phyloP scores from a whole-genome alignment of 1,140 invertebrate species.

The Cyrtorhinus lividipennis region DNA sequence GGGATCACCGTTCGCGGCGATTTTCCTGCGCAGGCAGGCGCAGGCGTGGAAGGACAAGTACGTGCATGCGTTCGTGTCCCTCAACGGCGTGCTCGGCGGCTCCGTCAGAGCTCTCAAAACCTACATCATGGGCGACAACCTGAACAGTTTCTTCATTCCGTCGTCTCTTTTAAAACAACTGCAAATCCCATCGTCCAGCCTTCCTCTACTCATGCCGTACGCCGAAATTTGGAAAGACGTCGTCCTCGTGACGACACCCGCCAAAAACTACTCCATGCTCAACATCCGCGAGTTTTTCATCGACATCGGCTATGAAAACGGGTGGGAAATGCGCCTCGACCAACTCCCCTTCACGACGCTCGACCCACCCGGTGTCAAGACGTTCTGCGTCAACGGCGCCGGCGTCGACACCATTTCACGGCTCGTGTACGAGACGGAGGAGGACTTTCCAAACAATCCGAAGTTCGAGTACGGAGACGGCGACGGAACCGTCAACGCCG shows the following conservation, averaged over 20 bases:
- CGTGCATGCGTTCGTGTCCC: conserved; percentile 60
- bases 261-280: conserved; percentile 69
- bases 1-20: conserved; percentile 76
- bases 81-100: conserved; percentile 90
- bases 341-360: conserved; percentile 59
- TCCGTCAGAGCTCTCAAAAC: conserved; percentile 89
- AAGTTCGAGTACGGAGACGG: conserved; percentile 66
- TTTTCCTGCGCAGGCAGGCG: conserved; percentile 67
- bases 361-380: conserved; percentile 67
- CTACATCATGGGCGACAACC: conserved; percentile 85
- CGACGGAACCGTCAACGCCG: conserved; percentile 89
- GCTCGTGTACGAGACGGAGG: conserved; percentile 55
- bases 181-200: conserved; percentile 86
- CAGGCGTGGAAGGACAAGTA: conserved; percentile 87
- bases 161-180: conserved; percentile 61
- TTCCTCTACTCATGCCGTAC: conserved; percentile 84
- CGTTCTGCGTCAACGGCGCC: conserved; percentile 77
- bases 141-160: conserved; percentile 71
- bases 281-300: conserved; percentile 40
- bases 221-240: conserved; percentile 75
- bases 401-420: conserved; percentile 69
- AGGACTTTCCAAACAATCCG: conserved; percentile 56
- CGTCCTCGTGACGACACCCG: conserved; percentile 59
- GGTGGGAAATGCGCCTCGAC: conserved; percentile 85
- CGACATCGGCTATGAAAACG: conserved; percentile 62